Evolutionary conservation across 2,888 invertebrate species (phyloP).

Genomic region (Drosophila rellima): DNA sequence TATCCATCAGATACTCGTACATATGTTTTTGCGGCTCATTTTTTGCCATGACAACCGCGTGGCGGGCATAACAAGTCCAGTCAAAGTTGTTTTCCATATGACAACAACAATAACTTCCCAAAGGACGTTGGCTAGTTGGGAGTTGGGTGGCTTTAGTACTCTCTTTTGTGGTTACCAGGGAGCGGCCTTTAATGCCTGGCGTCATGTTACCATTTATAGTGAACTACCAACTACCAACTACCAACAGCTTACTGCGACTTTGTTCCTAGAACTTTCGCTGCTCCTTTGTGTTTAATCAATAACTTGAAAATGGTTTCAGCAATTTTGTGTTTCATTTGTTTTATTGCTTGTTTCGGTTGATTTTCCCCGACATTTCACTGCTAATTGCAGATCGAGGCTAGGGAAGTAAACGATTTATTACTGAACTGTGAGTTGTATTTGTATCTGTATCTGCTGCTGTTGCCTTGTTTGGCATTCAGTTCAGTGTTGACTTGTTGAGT

Average conservation of each 20-base stretch:
- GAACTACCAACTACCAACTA: constrained; percentile 22
- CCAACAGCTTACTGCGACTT: constrained; percentile 18
- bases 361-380: constrained; percentile 20
- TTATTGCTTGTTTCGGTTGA: not conserved
- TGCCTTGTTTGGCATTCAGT: not conserved
- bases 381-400: constrained; percentile 64
- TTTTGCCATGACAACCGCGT: constrained; percentile 51
- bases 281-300: constrained; percentile 70
- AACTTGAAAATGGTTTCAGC: constrained; percentile 34
- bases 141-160: constrained; percentile 12
- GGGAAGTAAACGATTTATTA: constrained; percentile 51
- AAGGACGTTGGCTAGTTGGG: constrained; percentile 53
- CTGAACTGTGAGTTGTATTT: constrained; percentile 4
- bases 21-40: constrained; percentile 17
- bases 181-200: constrained; percentile 71
- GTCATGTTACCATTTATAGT: constrained; percentile 76
- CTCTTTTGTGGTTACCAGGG: constrained; percentile 50
- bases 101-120: constrained; percentile 56
- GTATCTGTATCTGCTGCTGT: too few relatives aligned
- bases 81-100: constrained; percentile 59
- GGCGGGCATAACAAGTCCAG: constrained; percentile 52
- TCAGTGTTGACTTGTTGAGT: constrained; percentile 16
- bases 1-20: constrained; percentile 27
- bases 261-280: constrained; percentile 49
- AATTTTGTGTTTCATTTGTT: constrained; percentile 22